These are phyloP conservation scores for Stegophylla sp. DNA, from an alignment of 2,888 invertebrate genomes.

Conservation along the genomic window DNA sequence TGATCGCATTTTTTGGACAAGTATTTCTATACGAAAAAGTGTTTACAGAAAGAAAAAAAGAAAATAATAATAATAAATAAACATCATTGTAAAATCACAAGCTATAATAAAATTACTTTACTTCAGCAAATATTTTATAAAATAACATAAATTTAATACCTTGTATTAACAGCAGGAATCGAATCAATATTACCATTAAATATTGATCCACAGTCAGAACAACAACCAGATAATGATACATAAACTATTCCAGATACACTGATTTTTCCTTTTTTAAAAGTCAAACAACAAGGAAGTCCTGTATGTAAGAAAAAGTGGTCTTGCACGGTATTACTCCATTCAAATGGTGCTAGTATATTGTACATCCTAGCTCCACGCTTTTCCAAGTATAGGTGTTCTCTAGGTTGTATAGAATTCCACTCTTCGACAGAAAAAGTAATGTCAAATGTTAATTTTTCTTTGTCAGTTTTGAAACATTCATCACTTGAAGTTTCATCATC, in stretches of 20 bases:
- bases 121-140: neutral
- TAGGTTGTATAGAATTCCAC: conserved; percentile 19
- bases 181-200: conserved; percentile 8
- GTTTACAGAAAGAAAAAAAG: too few relatives aligned
- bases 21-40: too few relatives aligned
- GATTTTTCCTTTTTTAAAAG: conserved; percentile 23
- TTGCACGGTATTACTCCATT: conserved; percentile 17
- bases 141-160: neutral
- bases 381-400: neutral
- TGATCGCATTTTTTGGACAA: too few relatives aligned
- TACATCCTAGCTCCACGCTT: conserved; percentile 10
- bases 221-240: conserved; percentile 4
- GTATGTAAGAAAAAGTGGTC: conserved; percentile 13
- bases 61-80: too few relatives aligned
- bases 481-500: conserved; percentile 3
- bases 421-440: conserved; percentile 30
- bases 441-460: conserved; percentile 24
- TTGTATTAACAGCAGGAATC: conserved; percentile 5
- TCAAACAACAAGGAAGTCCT: conserved; percentile 14
- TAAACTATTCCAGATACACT: conserved; percentile 3
- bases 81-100: too few relatives aligned
- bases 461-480: conserved; percentile 4
- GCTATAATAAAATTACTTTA: neutral
- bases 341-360: conserved; percentile 27
- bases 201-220: conserved; percentile 18